Evolutionary conservation across 2,888 invertebrate species (phyloP).

Genomic region (Argyra leucocephala): DNA sequence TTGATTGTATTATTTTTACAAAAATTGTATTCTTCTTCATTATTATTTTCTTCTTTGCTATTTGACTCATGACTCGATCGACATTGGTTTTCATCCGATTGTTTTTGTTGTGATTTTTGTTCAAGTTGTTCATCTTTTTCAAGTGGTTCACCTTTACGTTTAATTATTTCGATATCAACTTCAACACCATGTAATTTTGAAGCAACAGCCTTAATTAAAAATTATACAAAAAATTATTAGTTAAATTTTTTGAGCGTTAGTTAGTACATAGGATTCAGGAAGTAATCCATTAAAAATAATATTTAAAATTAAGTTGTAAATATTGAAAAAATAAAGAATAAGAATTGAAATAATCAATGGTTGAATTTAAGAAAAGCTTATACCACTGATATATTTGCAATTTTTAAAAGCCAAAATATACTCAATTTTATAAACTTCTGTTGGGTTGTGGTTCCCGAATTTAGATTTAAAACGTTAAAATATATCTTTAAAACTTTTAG

Average conservation of each 20-base stretch:
- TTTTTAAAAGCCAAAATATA: too few species aligned
- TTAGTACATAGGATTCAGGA: not conserved
- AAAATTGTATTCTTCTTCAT: slow-evolving; percentile 11
- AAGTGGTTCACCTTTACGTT: slow-evolving; percentile 65
- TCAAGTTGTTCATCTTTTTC: slow-evolving; percentile 36
- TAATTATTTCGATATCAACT: slow-evolving; percentile 81
- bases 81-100: slow-evolving; percentile 18
- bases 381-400: too few species aligned
- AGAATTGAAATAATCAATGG: too few species aligned
- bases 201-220: slow-evolving; percentile 66
- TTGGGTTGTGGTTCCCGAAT: too few species aligned
- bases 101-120: too few species aligned
- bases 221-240: slow-evolving; percentile 28
- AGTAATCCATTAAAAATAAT: not conserved
- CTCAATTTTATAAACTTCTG: too few species aligned
- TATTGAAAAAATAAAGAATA: too few species aligned
- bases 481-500: too few species aligned
- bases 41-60: slow-evolving; percentile 17
- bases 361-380: too few species aligned
- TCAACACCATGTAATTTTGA: slow-evolving; percentile 86
- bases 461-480: too few species aligned
- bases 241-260: not conserved
- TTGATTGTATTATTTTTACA: slow-evolving; percentile 8
- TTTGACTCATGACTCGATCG: slow-evolving; percentile 11
- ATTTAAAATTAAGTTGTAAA: not conserved